Evolutionary conservation across 2,797 vertebrate genomes (phyloP), one percentile per base, ranked within the genome.

Genomic region (Cirrhinus molitorella): DNA sequence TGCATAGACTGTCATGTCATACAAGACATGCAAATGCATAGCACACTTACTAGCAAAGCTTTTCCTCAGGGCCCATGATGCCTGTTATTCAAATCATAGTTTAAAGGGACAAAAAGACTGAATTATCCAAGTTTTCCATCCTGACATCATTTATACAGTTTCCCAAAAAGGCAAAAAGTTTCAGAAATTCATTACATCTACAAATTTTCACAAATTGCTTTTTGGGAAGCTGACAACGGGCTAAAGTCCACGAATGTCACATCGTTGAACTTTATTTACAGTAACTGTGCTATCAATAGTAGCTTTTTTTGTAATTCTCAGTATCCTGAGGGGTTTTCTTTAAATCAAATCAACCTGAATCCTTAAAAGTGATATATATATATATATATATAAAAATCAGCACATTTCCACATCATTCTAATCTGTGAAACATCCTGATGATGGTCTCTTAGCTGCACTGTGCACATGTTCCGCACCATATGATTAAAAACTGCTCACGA

Each of bases 1-100:
- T 77, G 75, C 75, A 77, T 77, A 77, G 75, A 77, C 75, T 4
- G 19, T 43, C 75, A 63, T 63, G 75, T 77, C 75, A 74, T 67
- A 23, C 71, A 79, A 45, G 67, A 79, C 51, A 43, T 80, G 47
- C 49, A 88, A 34, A 84, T 77, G 75, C 75, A 77, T 77, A 77
- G 72, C 72, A 37, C 72, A 40, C 51, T 16, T 55, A 55, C 72
- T 31, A 74, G 70, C 45, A 51, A 21, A 72, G 75, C 40, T 23
- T 47, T n/a, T 51, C 9, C 55, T 23, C 1, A 47, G 13, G n/a
- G 10, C 37, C 55, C 57, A 17, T 6, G n/a, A 40, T 6, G 73
- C 53, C 34, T 28, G 51, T 51, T 76, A 11, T 7, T 28, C 72
- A 40, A 53, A 45, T 47, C 47, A n/a, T 6, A 23, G 7, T n/a